Evolutionary conservation across 2,888 invertebrate genomes (phyloP), one percentile per base, ranked within the genome.

Genomic region (Xestia rhomboidea): DNA sequence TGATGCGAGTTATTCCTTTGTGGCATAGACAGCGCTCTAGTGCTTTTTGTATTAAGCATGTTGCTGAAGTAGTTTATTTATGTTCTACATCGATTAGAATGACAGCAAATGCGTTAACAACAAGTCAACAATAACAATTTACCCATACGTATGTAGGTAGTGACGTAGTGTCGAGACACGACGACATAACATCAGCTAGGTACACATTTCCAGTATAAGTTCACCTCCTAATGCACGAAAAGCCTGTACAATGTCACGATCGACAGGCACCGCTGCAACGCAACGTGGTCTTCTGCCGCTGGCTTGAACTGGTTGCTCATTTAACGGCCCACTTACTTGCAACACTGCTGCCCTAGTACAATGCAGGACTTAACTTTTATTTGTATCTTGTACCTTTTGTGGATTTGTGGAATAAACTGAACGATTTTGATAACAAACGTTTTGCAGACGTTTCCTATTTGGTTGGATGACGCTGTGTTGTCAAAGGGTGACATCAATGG

Each of bases 321-420:
- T 89, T 86, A 77, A 75, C 86, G 88, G 74, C 79, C 77, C 86
- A 87, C 86, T 87, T 83, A 81, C 66, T 86, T 74, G 68, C 80
- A 67, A 78, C 68, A 73, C 77, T 76, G 57, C 41, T 63, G 11
- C 54, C 71, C 76, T 76, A 27, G 71, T 73, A 84, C 57, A 27
- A 66, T 64, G 21, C 63, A 68, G 44, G 51, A 18, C 73, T 78
- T 60, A 30, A 76, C n/a, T 54, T 60, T 67, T 66, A 57, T 7
- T 27, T 67, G 10, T 68, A 34, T 70, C 44, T 72, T 60, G 24
- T 18, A 44, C 27, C 69, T 27, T 73, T 27, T 62, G 62, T 44
- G 46, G 44, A 49, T 74, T 77, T 66, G 7, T 44, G 24, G 46
- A 44, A 6, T 21, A 27, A 27, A 5, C 11, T 51, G n/a, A 46